Evolutionary conservation across 2,113 vertebrate species (phyloP).

Genomic region (Nothocercus julius): DNA sequence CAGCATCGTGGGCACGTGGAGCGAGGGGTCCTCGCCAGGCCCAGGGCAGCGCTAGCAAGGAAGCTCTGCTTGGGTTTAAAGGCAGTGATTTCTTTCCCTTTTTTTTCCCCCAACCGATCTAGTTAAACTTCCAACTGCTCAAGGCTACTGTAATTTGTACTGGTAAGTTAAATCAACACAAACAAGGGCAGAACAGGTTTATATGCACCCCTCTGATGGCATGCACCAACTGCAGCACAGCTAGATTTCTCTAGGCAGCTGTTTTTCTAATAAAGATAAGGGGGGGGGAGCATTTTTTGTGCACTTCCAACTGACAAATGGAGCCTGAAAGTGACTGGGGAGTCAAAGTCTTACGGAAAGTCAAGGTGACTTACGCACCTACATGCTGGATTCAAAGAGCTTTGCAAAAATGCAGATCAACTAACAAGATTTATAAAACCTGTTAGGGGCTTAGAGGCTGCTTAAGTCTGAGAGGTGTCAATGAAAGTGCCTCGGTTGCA

Average conservation of each 20-base stretch:
- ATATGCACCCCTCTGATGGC: slow-evolving; percentile 28
- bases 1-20: background rate
- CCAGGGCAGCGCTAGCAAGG: background rate
- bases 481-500: background rate
- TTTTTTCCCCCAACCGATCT: slow-evolving; percentile 5
- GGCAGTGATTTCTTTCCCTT: background rate
- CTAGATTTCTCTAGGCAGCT: slow-evolving; percentile 47
- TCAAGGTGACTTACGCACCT: slow-evolving; percentile 63
- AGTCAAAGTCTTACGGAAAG: slow-evolving; percentile 41
- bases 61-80: slow-evolving; percentile 20
- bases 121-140: slow-evolving; percentile 63
- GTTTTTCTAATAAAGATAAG: slow-evolving; percentile 42
- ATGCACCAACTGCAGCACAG: slow-evolving; percentile 7
- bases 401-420: slow-evolving; percentile 73
- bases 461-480: slow-evolving; percentile 63
- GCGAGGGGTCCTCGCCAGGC: background rate
- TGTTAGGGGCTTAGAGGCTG: slow-evolving; percentile 43
- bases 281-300: background rate
- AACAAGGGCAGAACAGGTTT: slow-evolving; percentile 65
- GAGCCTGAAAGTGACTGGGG: slow-evolving; percentile 63
- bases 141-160: slow-evolving; percentile 69
- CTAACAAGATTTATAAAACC: slow-evolving; percentile 72
- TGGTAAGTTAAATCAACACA: slow-evolving; percentile 68
- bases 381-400: slow-evolving; percentile 53
- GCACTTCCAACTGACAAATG: slow-evolving; percentile 62